Conservation (phyloP, 2,113 vertebrate species). For the Melanerpes formicivorus region DNA sequence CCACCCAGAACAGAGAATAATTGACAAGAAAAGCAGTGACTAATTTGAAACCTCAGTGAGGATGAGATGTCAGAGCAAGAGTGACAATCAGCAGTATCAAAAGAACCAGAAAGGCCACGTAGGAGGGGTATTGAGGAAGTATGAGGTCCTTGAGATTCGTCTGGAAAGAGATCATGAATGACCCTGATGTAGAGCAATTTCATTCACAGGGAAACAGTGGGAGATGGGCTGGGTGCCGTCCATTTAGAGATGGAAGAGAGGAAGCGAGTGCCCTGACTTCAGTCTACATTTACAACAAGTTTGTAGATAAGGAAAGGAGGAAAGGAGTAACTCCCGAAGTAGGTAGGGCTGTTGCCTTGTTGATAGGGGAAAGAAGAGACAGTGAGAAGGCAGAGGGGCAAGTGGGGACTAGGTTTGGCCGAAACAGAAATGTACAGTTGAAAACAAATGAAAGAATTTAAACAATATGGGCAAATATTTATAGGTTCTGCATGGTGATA, state of each 20-base stretch:
- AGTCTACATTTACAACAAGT: background rate
- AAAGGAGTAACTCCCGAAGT: background rate
- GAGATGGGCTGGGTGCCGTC: background rate
- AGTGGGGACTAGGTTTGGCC: background rate
- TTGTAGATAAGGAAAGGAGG: background rate
- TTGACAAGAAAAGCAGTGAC: background rate
- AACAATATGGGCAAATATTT: background rate
- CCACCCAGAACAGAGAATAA: background rate
- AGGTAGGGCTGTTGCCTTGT: background rate
- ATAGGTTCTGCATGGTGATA: background rate
- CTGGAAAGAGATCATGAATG: background rate
- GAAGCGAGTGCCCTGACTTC: background rate
- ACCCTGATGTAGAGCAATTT: background rate
- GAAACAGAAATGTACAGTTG: background rate
- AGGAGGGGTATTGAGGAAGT: background rate
- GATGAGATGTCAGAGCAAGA: background rate
- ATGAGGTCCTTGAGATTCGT: background rate
- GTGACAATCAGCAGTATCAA: background rate
- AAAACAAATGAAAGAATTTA: background rate
- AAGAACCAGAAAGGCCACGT: background rate
- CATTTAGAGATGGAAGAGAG: background rate
- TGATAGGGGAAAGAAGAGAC: background rate
- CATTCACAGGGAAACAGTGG: background rate
- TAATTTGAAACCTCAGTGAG: background rate
- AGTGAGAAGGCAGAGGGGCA: background rate